Conservation (phyloP, 2,797 vertebrate species). For the Liparis tanakae region DNA sequence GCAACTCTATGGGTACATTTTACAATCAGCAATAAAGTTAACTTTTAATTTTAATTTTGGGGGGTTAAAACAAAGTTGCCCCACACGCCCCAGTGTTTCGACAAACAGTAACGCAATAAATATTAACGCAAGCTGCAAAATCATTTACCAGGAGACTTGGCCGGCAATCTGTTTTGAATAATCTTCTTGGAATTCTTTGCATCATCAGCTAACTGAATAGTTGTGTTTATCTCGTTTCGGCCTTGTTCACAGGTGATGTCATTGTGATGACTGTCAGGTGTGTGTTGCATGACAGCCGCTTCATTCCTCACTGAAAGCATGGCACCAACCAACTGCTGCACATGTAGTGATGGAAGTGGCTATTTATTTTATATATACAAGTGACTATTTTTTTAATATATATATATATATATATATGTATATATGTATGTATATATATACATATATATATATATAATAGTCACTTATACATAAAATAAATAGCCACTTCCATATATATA, state of each 20-base stretch:
- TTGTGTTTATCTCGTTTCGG: slow-evolving; percentile 42
- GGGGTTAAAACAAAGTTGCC: slow-evolving; percentile 9
- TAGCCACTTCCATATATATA: too few relatives aligned
- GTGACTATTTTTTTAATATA: too few relatives aligned
- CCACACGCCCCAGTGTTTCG: slow-evolving; percentile 20
- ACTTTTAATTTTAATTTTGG: slow-evolving; percentile 1
- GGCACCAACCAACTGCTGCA: slow-evolving; percentile 13
- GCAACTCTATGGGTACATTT: neutral
- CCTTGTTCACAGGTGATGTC: slow-evolving; percentile 45
- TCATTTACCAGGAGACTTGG: slow-evolving; percentile 39
- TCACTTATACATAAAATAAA: too few relatives aligned
- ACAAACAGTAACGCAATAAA: slow-evolving; percentile 36
- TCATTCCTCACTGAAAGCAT: slow-evolving; percentile 9
- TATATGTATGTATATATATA: too few relatives aligned
- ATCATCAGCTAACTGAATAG: slow-evolving; percentile 50
- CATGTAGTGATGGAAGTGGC: neutral
- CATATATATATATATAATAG: too few relatives aligned
- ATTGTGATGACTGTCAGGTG: slow-evolving; percentile 28
- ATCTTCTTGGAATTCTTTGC: slow-evolving; percentile 50
- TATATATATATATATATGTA: too few relatives aligned
- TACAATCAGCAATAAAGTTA: slow-evolving; percentile 1
- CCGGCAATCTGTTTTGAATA: slow-evolving; percentile 58
- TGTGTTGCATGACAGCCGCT: slow-evolving; percentile 21
- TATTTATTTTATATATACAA: too few relatives aligned
- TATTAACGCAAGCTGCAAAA: slow-evolving; percentile 47